Evolutionary conservation across 1,140 invertebrate species (phyloP), one percentile per base, ranked within the genome.

Genomic region (Euura saliciscinereae): DNA sequence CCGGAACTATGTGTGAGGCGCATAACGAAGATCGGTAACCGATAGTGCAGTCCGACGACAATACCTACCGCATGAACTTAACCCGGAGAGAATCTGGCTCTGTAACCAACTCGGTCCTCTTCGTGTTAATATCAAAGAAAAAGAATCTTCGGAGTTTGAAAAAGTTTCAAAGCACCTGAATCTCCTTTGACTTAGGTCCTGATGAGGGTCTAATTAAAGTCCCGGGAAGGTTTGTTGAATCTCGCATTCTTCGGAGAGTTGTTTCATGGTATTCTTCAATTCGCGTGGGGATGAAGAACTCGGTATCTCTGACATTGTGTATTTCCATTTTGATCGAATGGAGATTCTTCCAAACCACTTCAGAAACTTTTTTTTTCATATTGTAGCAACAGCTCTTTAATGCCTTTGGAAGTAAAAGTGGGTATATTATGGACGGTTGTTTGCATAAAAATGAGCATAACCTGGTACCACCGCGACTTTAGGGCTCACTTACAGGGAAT

Each of bases 391-490:
- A 59, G 13, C 28, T 1, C 51, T n/a, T 4, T 59, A n/a, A 59
- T 59, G 5, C 51, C 51, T 8, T 59, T 59, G 13, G 51, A 59
- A 59, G 51, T 59, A 59, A 59, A 59, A 59, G 51, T 2, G 51
- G 51, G 51, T 59, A n/a, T 59, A 59, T 59, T 59, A 59, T n/a
- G 51, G 10, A 59, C 51, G 51, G 51, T 2, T 59, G 51, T 59
- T 59, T 59, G 51, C 51, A 59, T 59, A 59, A 59, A 59, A 59
- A 59, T 59, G 51, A 59, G 51, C 51, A 59, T 6, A 59, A 59
- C 51, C 51, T 59, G 51, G 51, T 4, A 59, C 13, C 51, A 59
- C 51, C 51, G 3, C 51, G 51, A 59, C 51, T 59, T 59, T 59
- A 59, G 51, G 51, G 51, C 51, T 59, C 51, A n/a, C 8, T 59